Evolutionary conservation across 2,113 vertebrate species (phyloP).

Genomic region (Xenus cinereus): DNA sequence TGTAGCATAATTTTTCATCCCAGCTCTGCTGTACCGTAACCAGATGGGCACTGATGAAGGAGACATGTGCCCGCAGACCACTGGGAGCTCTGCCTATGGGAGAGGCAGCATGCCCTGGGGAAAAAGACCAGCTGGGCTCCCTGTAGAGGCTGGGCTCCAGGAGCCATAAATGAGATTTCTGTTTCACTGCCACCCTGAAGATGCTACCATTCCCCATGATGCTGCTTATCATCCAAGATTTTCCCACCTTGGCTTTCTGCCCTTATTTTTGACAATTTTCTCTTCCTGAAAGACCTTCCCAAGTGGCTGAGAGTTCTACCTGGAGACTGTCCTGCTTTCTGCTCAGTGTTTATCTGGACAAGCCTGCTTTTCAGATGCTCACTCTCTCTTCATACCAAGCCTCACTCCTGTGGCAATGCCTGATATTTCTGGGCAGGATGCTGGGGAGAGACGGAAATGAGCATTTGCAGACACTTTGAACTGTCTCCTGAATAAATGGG

Average conservation of each 20-base stretch:
- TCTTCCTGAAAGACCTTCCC: background rate
- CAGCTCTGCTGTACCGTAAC: background rate
- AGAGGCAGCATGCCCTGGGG: background rate
- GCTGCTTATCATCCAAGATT: background rate
- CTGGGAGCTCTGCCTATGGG: background rate
- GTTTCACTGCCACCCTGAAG: background rate
- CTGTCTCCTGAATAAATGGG: slow-evolving; percentile 15
- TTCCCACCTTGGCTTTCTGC: background rate
- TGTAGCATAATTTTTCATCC: background rate
- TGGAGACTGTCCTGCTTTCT: background rate
- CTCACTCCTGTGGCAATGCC: background rate
- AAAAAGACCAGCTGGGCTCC: background rate
- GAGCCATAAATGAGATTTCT: background rate
- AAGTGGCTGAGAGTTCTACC: background rate
- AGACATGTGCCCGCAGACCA: background rate
- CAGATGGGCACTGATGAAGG: background rate
- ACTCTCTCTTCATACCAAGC: background rate
- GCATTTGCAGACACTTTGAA: slow-evolving; percentile 6
- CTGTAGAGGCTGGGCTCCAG: background rate
- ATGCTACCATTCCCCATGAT: background rate
- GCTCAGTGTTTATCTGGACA: background rate
- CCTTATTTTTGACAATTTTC: background rate
- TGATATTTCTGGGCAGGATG: background rate
- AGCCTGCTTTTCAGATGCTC: background rate
- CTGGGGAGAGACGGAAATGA: background rate